Conservation (phyloP, 2,888 invertebrate genomes). For the Holacanthella duospinosa region DNA sequence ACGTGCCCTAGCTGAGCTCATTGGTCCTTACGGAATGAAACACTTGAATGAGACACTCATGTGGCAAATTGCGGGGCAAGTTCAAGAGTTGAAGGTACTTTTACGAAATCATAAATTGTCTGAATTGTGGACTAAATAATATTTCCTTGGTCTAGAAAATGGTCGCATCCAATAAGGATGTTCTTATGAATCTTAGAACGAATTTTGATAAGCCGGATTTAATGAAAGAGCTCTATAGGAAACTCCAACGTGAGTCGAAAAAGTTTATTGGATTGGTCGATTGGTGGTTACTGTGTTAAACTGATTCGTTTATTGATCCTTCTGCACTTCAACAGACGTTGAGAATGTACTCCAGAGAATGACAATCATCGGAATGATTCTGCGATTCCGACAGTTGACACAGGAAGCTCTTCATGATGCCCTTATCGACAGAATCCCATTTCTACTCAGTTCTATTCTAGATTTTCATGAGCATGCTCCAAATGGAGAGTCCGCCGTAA, state of each 20-base stretch:
- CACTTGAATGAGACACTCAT: constrained; percentile 89
- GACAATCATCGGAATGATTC: constrained; percentile 94
- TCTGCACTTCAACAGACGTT: constrained; percentile 58
- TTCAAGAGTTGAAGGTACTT: constrained; percentile 72
- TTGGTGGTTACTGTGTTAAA: neutral
- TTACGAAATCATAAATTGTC: neutral
- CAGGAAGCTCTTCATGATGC: constrained; percentile 91
- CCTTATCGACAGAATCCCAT: constrained; percentile 86
- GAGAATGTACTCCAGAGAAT: constrained; percentile 93
- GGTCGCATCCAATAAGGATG: constrained; percentile 85
- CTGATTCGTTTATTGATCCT: neutral
- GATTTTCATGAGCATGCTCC: constrained; percentile 90
- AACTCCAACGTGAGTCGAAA: constrained; percentile 54
- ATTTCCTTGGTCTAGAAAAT: constrained; percentile 48
- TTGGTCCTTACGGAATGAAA: constrained; percentile 98
- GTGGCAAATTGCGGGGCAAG: constrained; percentile 98
- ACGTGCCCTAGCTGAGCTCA: constrained; percentile 84
- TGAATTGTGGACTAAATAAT: neutral
- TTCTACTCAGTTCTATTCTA: constrained; percentile 83
- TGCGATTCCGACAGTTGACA: constrained; percentile 86
- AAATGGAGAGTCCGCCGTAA: constrained; percentile 64
- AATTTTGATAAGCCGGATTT: constrained; percentile 98
- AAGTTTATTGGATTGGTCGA: no score
- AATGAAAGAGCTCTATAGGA: constrained; percentile 92
- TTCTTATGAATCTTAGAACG: constrained; percentile 76